Evolutionary conservation across 37 sponge, comb jelly and placozoan genomes (phyloP), one percentile per base, ranked within the genome.

Genomic region (Tethya wilhelma): DNA sequence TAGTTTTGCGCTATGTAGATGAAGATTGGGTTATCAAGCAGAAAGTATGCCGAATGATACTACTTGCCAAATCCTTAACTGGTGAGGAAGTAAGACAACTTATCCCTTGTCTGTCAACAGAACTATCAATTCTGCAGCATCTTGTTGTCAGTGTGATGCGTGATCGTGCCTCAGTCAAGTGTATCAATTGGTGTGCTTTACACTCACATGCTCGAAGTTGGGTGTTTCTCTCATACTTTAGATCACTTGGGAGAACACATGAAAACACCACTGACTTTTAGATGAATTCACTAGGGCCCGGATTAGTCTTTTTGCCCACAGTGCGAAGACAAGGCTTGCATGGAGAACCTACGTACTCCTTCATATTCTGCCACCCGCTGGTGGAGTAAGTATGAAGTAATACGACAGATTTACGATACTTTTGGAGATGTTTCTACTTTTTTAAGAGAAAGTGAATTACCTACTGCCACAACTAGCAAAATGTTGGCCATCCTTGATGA

Each of bases 341-440:
- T 70, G 71, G 71, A 43, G 36, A 26, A 43, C 49, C 3, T 5
- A 42, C 7, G 43, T 32, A 4, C 59, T 28, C 74, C 58, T 30
- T 56, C 74, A 44, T 73, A 73, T 36, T 73, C 59, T 1, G 20
- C 59, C 22, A 73, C 74, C 31, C 22, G 46, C 3, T 70, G 49
- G 71, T 70, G 71, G 71, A 36, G 38, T 6, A 70, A 70, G 49
- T 70, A 29, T 17, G 71, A 43, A 37, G 49, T 70, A 4, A 70
- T 70, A 30, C 29, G 43, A 8, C 71, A 70, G 29, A 6, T 70
- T 9, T 59, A 73, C 28, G 74, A 73, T 73, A 4, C 74, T 19
- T 73, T 73, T 73, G 74, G 74, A 14, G 74, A 73, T 37, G 58
- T 56, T 26, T 26, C 29, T 9, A 23, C 77, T 6, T 76, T 76